These are phyloP conservation scores for Pachyrhynchus sulphureomaculatus DNA, from an alignment of 1,140 invertebrate species.

Conservation along the genomic window DNA sequence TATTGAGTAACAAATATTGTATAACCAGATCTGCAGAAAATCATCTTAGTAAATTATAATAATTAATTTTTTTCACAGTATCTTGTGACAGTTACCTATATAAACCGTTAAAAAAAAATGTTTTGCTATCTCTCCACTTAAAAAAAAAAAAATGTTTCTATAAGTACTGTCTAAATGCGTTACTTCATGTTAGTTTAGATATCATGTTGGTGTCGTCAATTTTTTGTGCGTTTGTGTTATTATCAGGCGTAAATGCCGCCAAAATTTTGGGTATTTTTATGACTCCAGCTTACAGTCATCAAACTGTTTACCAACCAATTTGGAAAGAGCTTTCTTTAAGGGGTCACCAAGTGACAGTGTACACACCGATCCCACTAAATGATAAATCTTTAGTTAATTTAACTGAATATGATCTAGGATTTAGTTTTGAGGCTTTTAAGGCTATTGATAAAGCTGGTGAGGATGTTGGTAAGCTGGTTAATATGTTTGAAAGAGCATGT, in stretches of 20 bases:
- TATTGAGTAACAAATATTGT: no score
- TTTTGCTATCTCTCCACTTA: no score
- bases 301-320: constrained; percentile 50
- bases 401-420: constrained; percentile 37
- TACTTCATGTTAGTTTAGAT: no score
- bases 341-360: constrained; percentile 37
- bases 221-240: background rate
- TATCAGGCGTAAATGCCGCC: constrained; percentile 29
- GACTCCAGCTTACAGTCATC: constrained; percentile 55
- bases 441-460: background rate
- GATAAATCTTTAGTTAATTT: constrained; percentile 33
- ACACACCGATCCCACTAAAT: constrained; percentile 36
- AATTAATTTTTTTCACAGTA: no score
- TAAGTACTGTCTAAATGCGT: no score
- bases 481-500: background rate
- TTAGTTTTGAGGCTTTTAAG: constrained; percentile 9
- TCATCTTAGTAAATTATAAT: no score
- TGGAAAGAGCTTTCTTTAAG: constrained; percentile 41
- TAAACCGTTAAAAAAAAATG: no score
- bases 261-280: constrained; percentile 57
- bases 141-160: no score
- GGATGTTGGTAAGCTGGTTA: constrained; percentile 11
- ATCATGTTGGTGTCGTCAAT: background rate
- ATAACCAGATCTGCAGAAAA: no score
- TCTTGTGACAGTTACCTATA: no score